Evolutionary conservation across 2,113 vertebrate genomes (phyloP).

Genomic region (Brevimyrus niger): DNA sequence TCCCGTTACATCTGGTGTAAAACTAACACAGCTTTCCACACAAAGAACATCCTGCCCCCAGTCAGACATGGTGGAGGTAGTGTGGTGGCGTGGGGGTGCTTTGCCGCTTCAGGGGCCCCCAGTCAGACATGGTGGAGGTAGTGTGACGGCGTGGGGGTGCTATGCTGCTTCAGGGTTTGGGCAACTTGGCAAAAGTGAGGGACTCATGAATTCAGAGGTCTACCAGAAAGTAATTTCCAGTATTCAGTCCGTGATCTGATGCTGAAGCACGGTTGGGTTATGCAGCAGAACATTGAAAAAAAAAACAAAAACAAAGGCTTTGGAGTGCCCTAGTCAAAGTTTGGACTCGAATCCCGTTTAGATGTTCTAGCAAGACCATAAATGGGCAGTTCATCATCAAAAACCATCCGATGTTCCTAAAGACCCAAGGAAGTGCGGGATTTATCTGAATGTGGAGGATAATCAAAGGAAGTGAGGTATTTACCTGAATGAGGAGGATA

Average conservation of each 20-base stretch:
- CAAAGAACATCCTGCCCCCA: not conserved
- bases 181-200: not conserved
- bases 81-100: too few species aligned
- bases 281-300: not conserved
- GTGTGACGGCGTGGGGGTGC: too few species aligned
- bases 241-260: not conserved
- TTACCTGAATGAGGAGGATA: not conserved
- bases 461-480: not conserved
- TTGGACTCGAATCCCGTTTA: not conserved
- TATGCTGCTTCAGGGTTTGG: not conserved
- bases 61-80: too few species aligned
- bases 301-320: not conserved
- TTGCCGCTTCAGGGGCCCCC: not conserved
- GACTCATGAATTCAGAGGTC: not conserved
- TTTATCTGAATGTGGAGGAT: not conserved
- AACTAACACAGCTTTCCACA: not conserved
- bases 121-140: too few species aligned
- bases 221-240: not conserved
- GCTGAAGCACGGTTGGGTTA: not conserved
- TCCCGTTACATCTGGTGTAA: not conserved
- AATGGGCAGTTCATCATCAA: not conserved
- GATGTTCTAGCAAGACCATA: not conserved
- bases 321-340: not conserved
- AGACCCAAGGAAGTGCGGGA: too few species aligned
- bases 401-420: not conserved